Base-by-base conservation (phyloP, 2,888 invertebrate species). In the Caenorhabditis doughertyi region DNA sequence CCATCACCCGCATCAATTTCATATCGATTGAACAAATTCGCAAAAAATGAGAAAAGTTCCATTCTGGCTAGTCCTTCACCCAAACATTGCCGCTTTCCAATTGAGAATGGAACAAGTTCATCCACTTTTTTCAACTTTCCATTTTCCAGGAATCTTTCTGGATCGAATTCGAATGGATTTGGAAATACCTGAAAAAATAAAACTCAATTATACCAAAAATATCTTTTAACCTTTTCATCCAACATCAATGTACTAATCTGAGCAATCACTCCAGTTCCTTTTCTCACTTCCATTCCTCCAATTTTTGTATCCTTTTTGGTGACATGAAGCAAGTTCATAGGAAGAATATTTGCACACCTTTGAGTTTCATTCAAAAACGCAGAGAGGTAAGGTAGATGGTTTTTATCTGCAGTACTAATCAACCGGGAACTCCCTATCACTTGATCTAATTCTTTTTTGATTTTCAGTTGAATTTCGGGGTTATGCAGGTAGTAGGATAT, bases 121-220 rank as follows among this genome's bases (percentile, higher is more conserved):
- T 82, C 82, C 4, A 77, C 55, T 47, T 79, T 82, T 27, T 79
- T 82, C 47, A 87, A 39, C 64, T 85, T 85, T 11, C 89, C 90
- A 60, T 86, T 79, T 47, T 77, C 83, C 18, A 90, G 32, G 68
- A 90, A 90, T 42, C 90, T 68, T 5, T 86, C 85, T 8, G 90
- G 90, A 23, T 86, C 83, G 71, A 90, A 89, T 13, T 47, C 51
- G 3, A 72, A 42, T 3, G 89, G 89, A 3, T 90, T 85, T 0
- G 85, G 79, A 65, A 89, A 90, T 16, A 49, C 51, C 51, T 64
- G 64, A 18, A 64, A 64, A 32, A 32, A 5, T 32, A 13, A 8
- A 13, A 39, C 4, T 13, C 39, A 25, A n/a, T 3, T 55, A n/a
- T 29, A 16, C 55, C 13, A 56, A 32, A 16, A 9, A 16, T 3